phyloP scores from a whole-genome alignment of 2,113 vertebrate species.

The Apeltes quadracus region DNA sequence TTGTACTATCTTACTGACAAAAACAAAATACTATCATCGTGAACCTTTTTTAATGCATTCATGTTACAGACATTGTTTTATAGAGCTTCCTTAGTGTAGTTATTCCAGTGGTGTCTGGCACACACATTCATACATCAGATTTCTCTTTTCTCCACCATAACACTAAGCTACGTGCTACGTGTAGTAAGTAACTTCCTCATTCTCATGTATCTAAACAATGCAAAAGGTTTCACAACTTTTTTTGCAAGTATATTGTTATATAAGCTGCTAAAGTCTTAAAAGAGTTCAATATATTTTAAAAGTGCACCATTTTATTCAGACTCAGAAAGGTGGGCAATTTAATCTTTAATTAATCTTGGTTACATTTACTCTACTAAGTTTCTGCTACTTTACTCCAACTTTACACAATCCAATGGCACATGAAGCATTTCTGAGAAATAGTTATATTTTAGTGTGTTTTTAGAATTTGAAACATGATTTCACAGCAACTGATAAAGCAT shows the following conservation, averaged over 20 bases:
- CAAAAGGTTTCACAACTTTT: constrained; percentile 2
- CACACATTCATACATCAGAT: constrained; percentile 16
- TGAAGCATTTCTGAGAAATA: neutral
- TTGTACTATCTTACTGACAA: neutral
- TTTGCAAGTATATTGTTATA: neutral
- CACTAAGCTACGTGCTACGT: constrained; percentile 25
- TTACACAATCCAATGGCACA: neutral
- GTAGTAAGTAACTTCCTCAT: constrained; percentile 19
- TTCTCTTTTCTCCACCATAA: constrained; percentile 40
- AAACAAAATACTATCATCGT: neutral
- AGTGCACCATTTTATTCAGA: neutral
- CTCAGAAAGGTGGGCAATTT: neutral
- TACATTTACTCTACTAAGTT: neutral
- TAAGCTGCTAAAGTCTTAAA: neutral
- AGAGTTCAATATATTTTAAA: neutral
- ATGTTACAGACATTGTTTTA: neutral
- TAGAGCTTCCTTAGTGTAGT: constrained; percentile 8
- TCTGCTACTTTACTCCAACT: neutral
- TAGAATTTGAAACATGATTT: neutral
- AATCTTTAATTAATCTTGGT: constrained; percentile 7
- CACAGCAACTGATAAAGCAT: neutral
- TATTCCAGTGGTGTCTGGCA: constrained; percentile 15
- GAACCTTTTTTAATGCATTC: neutral
- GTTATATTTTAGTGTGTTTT: neutral
- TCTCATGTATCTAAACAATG: constrained; percentile 8